Percentiles rank a stretch among this genome's conserved stretches.
Evolutionary conservation across 2,888 invertebrate species (phyloP).

Genomic region (Poecilobothrus nobilitatus): DNA sequence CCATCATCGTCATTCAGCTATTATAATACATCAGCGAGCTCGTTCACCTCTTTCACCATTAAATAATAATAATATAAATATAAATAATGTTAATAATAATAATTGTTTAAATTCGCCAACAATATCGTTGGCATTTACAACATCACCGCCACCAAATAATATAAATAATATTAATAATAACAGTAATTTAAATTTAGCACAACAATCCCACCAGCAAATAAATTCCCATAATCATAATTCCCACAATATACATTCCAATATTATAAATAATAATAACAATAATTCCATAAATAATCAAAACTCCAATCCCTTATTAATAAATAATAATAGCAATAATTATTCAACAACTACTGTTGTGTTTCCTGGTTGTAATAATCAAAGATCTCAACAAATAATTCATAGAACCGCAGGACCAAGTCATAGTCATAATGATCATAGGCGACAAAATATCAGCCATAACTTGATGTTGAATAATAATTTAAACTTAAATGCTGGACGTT

Average conservation of each 20-base stretch:
- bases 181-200: neutral
- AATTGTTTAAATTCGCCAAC: neutral
- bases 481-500: neutral
- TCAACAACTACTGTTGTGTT: constrained; percentile 7
- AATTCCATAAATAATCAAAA: constrained; percentile 6
- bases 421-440: constrained; percentile 21
- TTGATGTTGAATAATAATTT: neutral
- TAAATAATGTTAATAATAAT: neutral
- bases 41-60: constrained; percentile 1
- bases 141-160: constrained; percentile 3
- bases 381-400: constrained; percentile 30
- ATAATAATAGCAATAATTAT: constrained; percentile 9
- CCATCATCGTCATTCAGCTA: constrained; percentile 3
- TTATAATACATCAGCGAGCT: neutral
- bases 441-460: constrained; percentile 4
- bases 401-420: constrained; percentile 30
- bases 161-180: neutral
- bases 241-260: neutral
- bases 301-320: constrained; percentile 8
- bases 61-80: neutral
- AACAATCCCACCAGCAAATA: neutral
- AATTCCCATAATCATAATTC: neutral
- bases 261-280: neutral
- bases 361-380: constrained; percentile 28
- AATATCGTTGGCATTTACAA: neutral